Conservation (phyloP, 1,140 invertebrate species). For the Pissodes strobi region DNA sequence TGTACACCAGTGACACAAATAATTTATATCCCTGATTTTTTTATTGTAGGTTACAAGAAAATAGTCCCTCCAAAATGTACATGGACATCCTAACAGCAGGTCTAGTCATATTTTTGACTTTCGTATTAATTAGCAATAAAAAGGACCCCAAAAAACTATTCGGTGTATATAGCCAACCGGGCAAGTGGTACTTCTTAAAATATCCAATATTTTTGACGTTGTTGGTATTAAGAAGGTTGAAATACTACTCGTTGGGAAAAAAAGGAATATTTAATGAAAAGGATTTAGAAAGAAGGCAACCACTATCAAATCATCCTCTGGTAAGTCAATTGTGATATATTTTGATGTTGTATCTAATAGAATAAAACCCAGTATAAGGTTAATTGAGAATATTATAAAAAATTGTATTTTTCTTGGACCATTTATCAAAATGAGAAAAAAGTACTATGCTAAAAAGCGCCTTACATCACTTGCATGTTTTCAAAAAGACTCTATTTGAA, state of each 20-base stretch:
- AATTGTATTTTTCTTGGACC: too few species aligned
- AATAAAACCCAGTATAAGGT: too few species aligned
- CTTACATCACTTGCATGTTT: too few species aligned
- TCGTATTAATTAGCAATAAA: constrained; percentile 17
- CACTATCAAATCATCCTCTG: constrained; percentile 63
- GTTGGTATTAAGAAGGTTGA: constrained; percentile 62
- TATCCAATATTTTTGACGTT: constrained; percentile 61
- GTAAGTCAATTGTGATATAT: too few species aligned
- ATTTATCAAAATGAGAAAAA: too few species aligned
- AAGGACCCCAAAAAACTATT: constrained; percentile 59
- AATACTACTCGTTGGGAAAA: constrained; percentile 41
- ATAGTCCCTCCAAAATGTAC: constrained; percentile 22
- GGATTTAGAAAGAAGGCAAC: constrained; percentile 65
- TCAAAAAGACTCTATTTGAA: too few species aligned
- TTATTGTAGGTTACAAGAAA: too few species aligned
- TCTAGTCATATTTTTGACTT: constrained; percentile 25
- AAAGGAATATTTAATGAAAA: constrained; percentile 34
- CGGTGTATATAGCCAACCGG: constrained; percentile 63
- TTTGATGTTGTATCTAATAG: too few species aligned
- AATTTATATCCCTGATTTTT: too few species aligned
- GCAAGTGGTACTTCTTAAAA: constrained; percentile 68
- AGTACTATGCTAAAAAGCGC: too few species aligned
- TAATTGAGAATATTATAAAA: too few species aligned
- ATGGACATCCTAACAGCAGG: constrained; percentile 28
- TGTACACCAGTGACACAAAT: too few species aligned